These are phyloP conservation scores for Nomada fucata DNA, from an alignment of 2,888 invertebrate species.

Conservation along the genomic window DNA sequence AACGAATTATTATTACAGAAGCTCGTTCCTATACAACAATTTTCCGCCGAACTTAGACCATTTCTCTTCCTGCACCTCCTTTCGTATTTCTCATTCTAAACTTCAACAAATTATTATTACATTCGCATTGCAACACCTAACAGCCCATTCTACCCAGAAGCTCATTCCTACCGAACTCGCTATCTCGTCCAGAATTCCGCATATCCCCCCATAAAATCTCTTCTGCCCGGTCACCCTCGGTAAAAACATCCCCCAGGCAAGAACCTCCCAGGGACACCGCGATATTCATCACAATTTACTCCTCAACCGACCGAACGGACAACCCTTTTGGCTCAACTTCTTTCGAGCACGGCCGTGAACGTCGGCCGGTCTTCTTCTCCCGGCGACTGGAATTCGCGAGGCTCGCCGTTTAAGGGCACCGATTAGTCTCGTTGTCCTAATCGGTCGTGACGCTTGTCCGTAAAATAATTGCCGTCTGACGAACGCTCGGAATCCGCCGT, in stretches of 20 bases:
- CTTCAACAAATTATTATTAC: too few species aligned
- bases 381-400: slow-evolving; percentile 49
- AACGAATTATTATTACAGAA: background rate
- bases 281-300: slow-evolving; percentile 39
- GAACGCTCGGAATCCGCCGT: slow-evolving; percentile 59
- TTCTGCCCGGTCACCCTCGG: too few species aligned
- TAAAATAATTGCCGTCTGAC: slow-evolving; percentile 73
- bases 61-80: too few species aligned
- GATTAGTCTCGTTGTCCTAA: slow-evolving; percentile 74
- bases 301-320: background rate
- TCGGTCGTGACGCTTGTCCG: slow-evolving; percentile 64
- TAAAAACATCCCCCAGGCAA: background rate
- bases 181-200: slow-evolving; percentile 1
- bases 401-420: slow-evolving; percentile 67
- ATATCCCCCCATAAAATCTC: background rate
- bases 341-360: slow-evolving; percentile 28
- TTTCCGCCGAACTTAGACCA: too few species aligned
- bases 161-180: background rate
- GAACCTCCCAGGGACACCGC: background rate
- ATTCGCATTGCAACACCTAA: background rate
- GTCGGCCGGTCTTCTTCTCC: background rate
- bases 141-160: background rate
- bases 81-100: too few species aligned
- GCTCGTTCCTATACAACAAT: background rate
- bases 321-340: slow-evolving; percentile 19